Percentiles rank a stretch among this genome's conserved stretches.
Conservation (phyloP, 1,140 invertebrate species). For the roundworm (Caenorhabditis elegans) region DNA sequence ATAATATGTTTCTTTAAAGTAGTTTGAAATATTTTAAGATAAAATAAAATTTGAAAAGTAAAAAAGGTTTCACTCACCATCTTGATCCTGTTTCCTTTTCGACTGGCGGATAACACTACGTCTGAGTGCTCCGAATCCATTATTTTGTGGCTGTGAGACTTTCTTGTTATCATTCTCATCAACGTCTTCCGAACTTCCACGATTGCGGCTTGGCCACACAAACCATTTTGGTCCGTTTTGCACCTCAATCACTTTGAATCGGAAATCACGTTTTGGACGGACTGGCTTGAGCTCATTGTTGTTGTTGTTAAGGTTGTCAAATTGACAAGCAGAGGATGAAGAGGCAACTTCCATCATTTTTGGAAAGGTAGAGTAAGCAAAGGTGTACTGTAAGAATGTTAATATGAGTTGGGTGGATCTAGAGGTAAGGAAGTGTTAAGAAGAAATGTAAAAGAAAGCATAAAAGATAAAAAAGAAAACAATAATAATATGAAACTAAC, state of each 20-base stretch:
- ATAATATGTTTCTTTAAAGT: too few relatives aligned
- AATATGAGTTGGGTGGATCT: neutral
- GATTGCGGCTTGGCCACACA: constrained; percentile 42
- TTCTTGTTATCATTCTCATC: constrained; percentile 41
- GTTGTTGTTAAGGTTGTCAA: constrained; percentile 9
- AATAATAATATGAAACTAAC: neutral
- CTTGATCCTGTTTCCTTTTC: constrained; percentile 25
- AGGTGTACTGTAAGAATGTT: constrained; percentile 4
- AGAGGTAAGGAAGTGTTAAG: neutral
- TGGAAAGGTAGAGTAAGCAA: too few relatives aligned
- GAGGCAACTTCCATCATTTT: constrained; percentile 40
- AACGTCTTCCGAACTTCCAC: constrained; percentile 30
- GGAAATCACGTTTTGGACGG: constrained; percentile 44
- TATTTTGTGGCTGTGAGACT: constrained; percentile 21
- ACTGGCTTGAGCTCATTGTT: neutral
- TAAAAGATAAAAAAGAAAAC: neutral
- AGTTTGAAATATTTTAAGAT: too few relatives aligned
- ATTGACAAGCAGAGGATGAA: neutral
- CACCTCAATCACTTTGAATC: constrained; percentile 43
- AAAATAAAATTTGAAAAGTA: neutral
- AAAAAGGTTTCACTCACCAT: neutral
- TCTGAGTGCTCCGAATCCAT: constrained; percentile 36
- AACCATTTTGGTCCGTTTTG: constrained; percentile 44
- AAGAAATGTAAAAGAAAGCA: neutral
- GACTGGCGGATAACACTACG: constrained; percentile 27